Base-by-base conservation (phyloP, 2,888 invertebrate species). In the Rambutsinella grinnellia region DNA sequence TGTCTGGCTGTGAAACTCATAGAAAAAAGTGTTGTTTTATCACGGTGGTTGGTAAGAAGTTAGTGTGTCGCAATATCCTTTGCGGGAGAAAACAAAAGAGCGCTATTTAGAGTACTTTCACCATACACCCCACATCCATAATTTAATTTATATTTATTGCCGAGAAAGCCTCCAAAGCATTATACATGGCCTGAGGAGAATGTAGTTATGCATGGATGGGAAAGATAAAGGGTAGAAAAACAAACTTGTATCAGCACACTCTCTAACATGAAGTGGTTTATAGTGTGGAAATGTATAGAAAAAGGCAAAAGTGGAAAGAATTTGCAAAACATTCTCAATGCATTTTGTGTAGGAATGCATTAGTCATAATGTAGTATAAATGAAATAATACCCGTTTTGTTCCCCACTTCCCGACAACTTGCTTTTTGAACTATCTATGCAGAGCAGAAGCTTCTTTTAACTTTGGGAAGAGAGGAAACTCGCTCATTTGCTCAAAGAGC, bases 91-190 rank as follows among this genome's bases (percentile, higher is more conserved):
- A n/a, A n/a, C n/a, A n/a, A n/a, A n/a, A n/a, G n/a, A n/a, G n/a
- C 36, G 36, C 36, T 36, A 5, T 36, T 36, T 13, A 13, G 36
- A 36, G 36, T 36, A 36, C 53, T 53, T 51, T 53, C 15, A 24
- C 47, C 24, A 17, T 21, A 51, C 46, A 36, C 13, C 36, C 36
- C 54, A 54, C 56, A 66, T 66, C 46, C 56, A 66, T 66, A 66
- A 66, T 66, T 66, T 66, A 66, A 66, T 57, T 66, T 56, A 46
- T 36, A 66, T 66, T 66, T 66, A 66, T 66, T 46, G 54, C 47
- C 17, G 19, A 15, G 23, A 54, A 27, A 54, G 44, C 13, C 49
- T 24, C 5, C 21, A 13, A 51, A 49, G 62, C 23, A 36, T 36
- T 36, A 36, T 36, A 36, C 36, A 36, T 13, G 26, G 58, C n/a